Evolutionary conservation across 2,113 vertebrate genomes (phyloP).

Genomic region (Spermophilus dauricus): DNA sequence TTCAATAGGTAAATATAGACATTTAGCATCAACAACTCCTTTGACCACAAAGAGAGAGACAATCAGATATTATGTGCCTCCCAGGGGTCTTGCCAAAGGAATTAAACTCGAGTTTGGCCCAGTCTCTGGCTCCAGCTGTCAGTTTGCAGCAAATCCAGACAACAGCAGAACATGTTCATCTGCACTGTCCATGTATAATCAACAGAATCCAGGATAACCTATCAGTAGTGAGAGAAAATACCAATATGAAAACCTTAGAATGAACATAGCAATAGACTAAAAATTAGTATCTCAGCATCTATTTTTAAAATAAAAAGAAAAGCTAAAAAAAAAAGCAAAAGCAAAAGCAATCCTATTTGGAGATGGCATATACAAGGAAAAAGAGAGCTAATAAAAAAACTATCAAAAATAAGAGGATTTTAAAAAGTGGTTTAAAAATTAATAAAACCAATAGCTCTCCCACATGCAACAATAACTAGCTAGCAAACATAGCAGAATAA

Average conservation of each 20-base stretch:
- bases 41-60: not conserved
- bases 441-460: slow-evolving; percentile 32
- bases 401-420: slow-evolving; percentile 37
- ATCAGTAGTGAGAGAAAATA: not conserved
- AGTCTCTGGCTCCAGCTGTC: not conserved
- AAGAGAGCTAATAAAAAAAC: not conserved
- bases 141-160: not conserved
- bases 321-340: not conserved
- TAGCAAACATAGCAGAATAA: slow-evolving; percentile 51
- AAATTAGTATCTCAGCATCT: not conserved
- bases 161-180: not conserved
- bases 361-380: not conserved
- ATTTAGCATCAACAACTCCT: not conserved
- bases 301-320: not conserved
- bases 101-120: slow-evolving; percentile 1
- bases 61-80: not conserved
- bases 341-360: slow-evolving; percentile 24
- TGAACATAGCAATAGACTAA: not conserved
- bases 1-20: not conserved
- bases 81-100: not conserved
- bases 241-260: not conserved
- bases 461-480: slow-evolving; percentile 11
- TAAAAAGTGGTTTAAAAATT: not conserved
- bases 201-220: not conserved
- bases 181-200: not conserved